Conservation (phyloP, 37 sponge, comb jelly and placozoan genomes). For the Chondrosia reniformis region DNA sequence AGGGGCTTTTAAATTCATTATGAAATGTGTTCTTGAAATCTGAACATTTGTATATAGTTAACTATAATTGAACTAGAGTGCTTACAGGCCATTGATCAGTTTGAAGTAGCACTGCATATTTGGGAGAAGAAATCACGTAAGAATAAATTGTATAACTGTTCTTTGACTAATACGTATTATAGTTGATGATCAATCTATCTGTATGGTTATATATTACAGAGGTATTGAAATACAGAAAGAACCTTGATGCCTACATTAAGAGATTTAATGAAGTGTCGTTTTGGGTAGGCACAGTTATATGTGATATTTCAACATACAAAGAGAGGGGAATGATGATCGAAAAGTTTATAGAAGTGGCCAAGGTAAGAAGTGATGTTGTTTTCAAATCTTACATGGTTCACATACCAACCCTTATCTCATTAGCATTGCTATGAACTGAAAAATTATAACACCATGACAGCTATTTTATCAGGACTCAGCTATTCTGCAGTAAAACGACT, state of each 20-base stretch:
- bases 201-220: no score
- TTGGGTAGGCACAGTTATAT: constrained; percentile 71
- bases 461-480: constrained; percentile 59
- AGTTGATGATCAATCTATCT: not conserved
- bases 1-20: no score
- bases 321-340: constrained; percentile 47
- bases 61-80: constrained; percentile 75
- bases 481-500: constrained; percentile 58
- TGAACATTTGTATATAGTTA: constrained; percentile 28
- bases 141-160: not conserved
- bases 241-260: constrained; percentile 74
- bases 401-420: not conserved
- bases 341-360: constrained; percentile 79
- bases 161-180: not conserved
- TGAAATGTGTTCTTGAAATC: no score
- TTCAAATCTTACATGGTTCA: not conserved
- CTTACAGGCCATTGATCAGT: constrained; percentile 47
- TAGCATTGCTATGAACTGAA: constrained; percentile 72
- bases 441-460: constrained; percentile 77
- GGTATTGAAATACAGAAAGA: constrained; percentile 46
- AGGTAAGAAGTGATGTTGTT: constrained; percentile 27
- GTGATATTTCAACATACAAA: constrained; percentile 12
- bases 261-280: constrained; percentile 80
- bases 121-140: constrained; percentile 57
- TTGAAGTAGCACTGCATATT: constrained; percentile 56